Base-by-base conservation (phyloP, 2,888 invertebrate genomes). In the Enchytraeus crypticus region DNA sequence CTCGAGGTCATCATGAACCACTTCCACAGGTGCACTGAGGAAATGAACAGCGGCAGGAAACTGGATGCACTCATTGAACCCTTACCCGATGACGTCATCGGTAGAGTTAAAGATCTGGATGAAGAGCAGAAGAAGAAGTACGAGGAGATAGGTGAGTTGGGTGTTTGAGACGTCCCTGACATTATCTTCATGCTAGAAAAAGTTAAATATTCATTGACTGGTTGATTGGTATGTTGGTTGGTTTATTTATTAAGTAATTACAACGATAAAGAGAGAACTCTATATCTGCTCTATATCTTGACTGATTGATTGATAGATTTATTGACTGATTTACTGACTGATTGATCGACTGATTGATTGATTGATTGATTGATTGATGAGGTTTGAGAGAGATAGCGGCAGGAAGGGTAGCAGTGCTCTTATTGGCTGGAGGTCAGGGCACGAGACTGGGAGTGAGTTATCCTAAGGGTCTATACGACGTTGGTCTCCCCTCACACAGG, bases 381-480 rank as follows among this genome's bases (percentile, higher is more conserved):
- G 55, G 55, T 38, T 38, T 54, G 21, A 54, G 26, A 54, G 34
- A 54, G 26, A 54, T 54, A 33, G 33, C 34, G 3, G 38, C 32
- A 23, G 55, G 55, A 4, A 54, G 23, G 14, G 55, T 54, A n/a
- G 33, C 34, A 18, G 55, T 54, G 27, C 23, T 54, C 33, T 38
- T 54, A n/a, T 38, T 98, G 79, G 97, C 97, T 53, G 98, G 98
- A 32, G 98, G 98, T 5, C 97, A 98, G 80, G 98, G 97, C 1
- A 98, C 96, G 0, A 84, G 98, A 59, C 84, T 99, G 1, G 98
- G 98, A 1, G 95, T 95, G 23, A 83, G 85, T 47, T 87, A 90
- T 73, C 98, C 98, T 0, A 99, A 99, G 83, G 98, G 98, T 69
- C 95, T 96, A 92, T 97, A 87, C 77, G 85, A 92, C 76, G 89